Evolutionary conservation across 2,797 vertebrate genomes (phyloP).

Genomic region (Ispidina picta): DNA sequence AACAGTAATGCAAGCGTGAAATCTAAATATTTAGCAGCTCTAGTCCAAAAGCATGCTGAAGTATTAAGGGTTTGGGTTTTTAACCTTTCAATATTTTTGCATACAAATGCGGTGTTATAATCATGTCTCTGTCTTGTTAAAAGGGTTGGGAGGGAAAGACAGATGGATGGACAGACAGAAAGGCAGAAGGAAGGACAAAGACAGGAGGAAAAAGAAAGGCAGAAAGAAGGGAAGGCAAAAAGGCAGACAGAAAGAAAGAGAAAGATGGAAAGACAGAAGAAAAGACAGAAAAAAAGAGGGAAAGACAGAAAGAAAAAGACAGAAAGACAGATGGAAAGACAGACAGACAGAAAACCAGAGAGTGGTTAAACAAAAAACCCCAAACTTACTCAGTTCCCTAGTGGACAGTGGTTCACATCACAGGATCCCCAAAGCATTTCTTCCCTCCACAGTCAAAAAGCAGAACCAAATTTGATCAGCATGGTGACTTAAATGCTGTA

Average conservation of each 20-base stretch:
- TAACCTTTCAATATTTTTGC: background rate
- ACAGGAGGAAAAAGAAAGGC: no score
- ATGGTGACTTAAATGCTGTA: conserved; percentile 61
- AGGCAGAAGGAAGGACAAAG: background rate
- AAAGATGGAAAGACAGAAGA: no score
- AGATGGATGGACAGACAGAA: background rate
- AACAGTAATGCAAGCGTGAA: background rate
- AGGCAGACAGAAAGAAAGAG: no score
- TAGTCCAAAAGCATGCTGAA: background rate
- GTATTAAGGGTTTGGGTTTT: background rate
- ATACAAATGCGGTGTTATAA: background rate
- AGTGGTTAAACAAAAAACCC: background rate
- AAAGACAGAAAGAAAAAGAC: no score
- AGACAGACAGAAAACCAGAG: background rate
- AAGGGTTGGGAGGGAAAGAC: conserved; percentile 1
- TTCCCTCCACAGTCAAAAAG: conserved; percentile 57
- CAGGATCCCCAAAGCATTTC: conserved; percentile 59
- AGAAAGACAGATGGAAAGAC: no score
- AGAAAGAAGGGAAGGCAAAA: no score
- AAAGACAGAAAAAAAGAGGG: background rate
- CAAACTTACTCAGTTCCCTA: conserved; percentile 43
- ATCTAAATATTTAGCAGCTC: conserved; percentile 33
- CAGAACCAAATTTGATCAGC: conserved; percentile 69
- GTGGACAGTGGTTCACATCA: conserved; percentile 32
- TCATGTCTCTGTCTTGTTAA: background rate